These are phyloP conservation scores for Ectemnius cavifrons DNA, from an alignment of 2,888 invertebrate genomes.

Conservation along the genomic window DNA sequence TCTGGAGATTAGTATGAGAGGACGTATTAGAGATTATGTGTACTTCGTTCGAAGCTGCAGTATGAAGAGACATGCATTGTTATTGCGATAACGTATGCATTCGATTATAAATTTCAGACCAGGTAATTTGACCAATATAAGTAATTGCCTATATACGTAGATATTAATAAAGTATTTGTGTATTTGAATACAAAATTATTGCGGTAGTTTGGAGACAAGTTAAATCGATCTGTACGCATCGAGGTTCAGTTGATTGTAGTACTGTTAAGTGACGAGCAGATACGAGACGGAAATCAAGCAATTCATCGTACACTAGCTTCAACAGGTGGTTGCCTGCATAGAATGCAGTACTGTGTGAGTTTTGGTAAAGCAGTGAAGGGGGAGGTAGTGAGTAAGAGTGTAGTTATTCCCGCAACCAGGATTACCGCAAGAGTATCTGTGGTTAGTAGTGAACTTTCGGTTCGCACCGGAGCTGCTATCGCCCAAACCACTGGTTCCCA, in stretches of 20 bases:
- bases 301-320: slow-evolving; percentile 27
- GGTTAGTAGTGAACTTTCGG: slow-evolving; percentile 78
- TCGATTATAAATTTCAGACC: slow-evolving; percentile 27
- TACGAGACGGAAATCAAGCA: slow-evolving; percentile 22
- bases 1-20: slow-evolving; percentile 27
- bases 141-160: slow-evolving; percentile 1
- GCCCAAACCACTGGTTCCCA: slow-evolving; percentile 76
- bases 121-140: slow-evolving; percentile 32
- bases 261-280: slow-evolving; percentile 1
- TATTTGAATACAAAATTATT: neutral
- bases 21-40: slow-evolving; percentile 14
- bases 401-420: slow-evolving; percentile 78
- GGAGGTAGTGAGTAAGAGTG: slow-evolving; percentile 70
- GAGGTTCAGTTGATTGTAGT: neutral
- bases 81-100: slow-evolving; percentile 26
- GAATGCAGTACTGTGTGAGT: slow-evolving; percentile 32
- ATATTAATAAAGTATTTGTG: no score
- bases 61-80: slow-evolving; percentile 53
- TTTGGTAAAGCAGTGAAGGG: slow-evolving; percentile 59
- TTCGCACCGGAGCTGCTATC: slow-evolving; percentile 78
- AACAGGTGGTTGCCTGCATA: slow-evolving; percentile 9
- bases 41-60: slow-evolving; percentile 40
- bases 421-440: slow-evolving; percentile 78
- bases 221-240: slow-evolving; percentile 3
- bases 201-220: neutral